Conservation (phyloP, 2,113 vertebrate genomes). For the Arvicanthis niloticus region DNA sequence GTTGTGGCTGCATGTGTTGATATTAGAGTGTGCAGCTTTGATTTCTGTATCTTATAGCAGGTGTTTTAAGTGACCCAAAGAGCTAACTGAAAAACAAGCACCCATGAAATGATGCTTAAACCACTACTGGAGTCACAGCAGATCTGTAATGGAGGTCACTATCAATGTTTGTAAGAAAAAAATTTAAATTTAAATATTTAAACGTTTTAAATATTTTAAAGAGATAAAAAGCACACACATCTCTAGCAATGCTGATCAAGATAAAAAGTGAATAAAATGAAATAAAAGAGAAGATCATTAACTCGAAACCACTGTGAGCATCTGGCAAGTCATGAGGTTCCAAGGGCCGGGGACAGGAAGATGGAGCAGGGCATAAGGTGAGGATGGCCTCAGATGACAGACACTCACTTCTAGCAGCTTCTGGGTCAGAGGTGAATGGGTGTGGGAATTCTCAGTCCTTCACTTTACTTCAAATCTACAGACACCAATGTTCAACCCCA, state of each 20-base stretch:
- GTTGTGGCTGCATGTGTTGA: background rate
- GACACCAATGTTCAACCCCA: background rate
- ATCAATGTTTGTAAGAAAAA: background rate
- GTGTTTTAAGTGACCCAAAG: background rate
- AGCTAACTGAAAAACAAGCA: background rate
- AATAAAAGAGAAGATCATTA: background rate
- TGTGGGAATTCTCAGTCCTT: background rate
- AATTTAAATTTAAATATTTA: background rate
- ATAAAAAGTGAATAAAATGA: conserved; percentile 3
- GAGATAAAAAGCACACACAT: background rate
- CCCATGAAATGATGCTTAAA: background rate
- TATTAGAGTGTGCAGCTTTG: background rate
- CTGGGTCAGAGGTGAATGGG: background rate
- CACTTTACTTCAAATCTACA: background rate
- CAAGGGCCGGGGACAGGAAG: background rate
- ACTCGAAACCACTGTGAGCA: background rate
- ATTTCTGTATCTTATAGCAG: background rate
- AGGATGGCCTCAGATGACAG: background rate
- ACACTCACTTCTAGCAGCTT: background rate
- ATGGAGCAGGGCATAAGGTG: background rate
- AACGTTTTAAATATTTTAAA: background rate
- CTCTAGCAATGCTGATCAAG: background rate
- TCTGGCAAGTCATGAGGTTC: background rate
- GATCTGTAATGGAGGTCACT: background rate
- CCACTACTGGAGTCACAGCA: background rate